Evolutionary conservation across 2,113 vertebrate genomes (phyloP).

Genomic region (Aegithalos caudatus): DNA sequence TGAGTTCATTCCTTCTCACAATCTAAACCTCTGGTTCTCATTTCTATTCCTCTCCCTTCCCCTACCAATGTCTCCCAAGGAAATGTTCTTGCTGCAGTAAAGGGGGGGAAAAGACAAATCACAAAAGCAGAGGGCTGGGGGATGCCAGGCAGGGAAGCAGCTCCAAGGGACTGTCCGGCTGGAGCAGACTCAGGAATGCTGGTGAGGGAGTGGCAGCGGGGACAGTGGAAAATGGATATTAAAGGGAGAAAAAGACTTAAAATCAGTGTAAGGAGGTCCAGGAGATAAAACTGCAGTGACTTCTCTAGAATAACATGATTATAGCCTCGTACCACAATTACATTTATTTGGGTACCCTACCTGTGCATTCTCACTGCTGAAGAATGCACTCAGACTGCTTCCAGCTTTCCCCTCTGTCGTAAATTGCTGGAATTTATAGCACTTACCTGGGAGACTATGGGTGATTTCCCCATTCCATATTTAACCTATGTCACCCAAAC

Average conservation of each 20-base stretch:
- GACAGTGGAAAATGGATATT: not conserved
- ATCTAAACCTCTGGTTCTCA: not conserved
- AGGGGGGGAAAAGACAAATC: not conserved
- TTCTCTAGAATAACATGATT: not conserved
- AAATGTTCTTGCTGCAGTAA: not conserved
- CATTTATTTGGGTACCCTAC: not conserved
- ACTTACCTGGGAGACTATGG: not conserved
- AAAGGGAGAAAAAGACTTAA: not conserved
- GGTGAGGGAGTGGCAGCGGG: not conserved
- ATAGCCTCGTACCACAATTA: not conserved
- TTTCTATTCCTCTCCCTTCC: not conserved
- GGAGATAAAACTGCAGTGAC: not conserved
- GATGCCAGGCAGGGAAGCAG: not conserved
- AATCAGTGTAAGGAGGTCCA: not conserved
- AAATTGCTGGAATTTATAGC: slow-evolving; percentile 2
- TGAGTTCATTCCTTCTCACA: not conserved
- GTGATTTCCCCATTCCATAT: not conserved
- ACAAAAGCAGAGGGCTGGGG: not conserved
- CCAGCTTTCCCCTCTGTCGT: not conserved
- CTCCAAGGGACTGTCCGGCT: rapidly evolving
- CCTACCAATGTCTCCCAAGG: not conserved
- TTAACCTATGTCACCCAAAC: not conserved
- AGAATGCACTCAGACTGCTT: not conserved
- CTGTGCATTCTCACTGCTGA: not conserved
- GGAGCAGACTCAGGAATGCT: not conserved